Percentiles rank a stretch among this genome's conserved stretches.
These are phyloP conservation scores for Chrysodeixis includens DNA, from an alignment of 2,888 invertebrate genomes.

Conservation along the genomic window DNA sequence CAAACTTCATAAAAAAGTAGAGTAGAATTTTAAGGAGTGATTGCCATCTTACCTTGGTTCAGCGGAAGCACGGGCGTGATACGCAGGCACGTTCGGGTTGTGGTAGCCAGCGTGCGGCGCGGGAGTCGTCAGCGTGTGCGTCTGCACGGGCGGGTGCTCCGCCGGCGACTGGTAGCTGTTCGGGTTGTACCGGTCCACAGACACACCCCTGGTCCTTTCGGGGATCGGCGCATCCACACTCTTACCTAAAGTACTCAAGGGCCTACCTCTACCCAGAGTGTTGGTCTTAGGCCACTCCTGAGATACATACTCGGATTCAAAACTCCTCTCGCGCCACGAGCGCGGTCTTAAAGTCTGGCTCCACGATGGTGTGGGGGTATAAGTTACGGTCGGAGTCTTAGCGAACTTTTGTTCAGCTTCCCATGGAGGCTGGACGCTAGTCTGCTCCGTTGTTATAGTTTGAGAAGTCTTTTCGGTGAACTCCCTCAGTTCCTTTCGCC, in stretches of 20 bases:
- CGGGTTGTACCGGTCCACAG: slow-evolving; percentile 85
- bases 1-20: too few species aligned
- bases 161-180: slow-evolving; percentile 81
- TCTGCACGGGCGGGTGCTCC: slow-evolving; percentile 84
- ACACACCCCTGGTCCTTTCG: slow-evolving; percentile 81
- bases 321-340: slow-evolving; percentile 84
- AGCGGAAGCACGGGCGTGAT: slow-evolving; percentile 83
- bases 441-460: slow-evolving; percentile 73
- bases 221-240: slow-evolving; percentile 67
- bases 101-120: slow-evolving; percentile 78
- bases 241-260: slow-evolving; percentile 78
- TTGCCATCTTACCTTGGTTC: slow-evolving; percentile 78
- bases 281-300: slow-evolving; percentile 84
- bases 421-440: slow-evolving; percentile 82
- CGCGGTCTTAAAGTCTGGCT: slow-evolving; percentile 85
- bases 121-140: slow-evolving; percentile 83
- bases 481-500: slow-evolving; percentile 86
- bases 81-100: slow-evolving; percentile 86
- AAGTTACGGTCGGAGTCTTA: slow-evolving; percentile 70
- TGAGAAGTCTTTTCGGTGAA: slow-evolving; percentile 83
- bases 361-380: slow-evolving; percentile 83
- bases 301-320: slow-evolving; percentile 81
- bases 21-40: too few species aligned
- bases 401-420: slow-evolving; percentile 76
- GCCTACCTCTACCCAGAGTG: slow-evolving; percentile 81